Percentiles rank a stretch among this genome's conserved stretches.
Conservation (phyloP, 2,888 invertebrate species). For the Malthinus seriepunctatus region DNA sequence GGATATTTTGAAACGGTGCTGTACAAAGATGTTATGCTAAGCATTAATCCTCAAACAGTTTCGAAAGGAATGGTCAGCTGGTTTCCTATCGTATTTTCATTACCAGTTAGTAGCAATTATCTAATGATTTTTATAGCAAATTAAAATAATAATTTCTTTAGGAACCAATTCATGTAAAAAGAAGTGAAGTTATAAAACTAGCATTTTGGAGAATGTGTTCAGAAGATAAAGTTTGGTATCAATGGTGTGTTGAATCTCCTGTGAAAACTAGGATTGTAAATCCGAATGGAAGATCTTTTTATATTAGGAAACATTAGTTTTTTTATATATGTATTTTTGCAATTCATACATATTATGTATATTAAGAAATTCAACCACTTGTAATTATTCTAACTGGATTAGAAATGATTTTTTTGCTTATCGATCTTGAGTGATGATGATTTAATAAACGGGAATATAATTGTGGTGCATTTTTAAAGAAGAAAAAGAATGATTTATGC, state of each 20-base stretch:
- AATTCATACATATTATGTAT: too few relatives aligned
- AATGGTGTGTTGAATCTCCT: conserved; percentile 81
- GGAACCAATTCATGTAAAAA: conserved; percentile 74
- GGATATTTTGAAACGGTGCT: conserved; percentile 93
- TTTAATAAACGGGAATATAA: too few relatives aligned
- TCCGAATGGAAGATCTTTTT: conserved; percentile 73
- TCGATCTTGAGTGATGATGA: too few relatives aligned
- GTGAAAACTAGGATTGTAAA: conserved; percentile 66
- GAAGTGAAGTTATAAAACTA: conserved; percentile 72
- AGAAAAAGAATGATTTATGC: too few relatives aligned
- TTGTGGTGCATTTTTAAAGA: too few relatives aligned
- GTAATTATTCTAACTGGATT: too few relatives aligned
- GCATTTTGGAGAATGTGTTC: conserved; percentile 87
- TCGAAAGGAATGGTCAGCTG: conserved; percentile 95
- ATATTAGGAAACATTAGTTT: conserved; percentile 56
- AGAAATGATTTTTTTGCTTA: too few relatives aligned
- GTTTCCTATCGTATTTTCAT: conserved; percentile 96
- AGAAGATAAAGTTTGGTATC: conserved; percentile 90
- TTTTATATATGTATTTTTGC: background rate
- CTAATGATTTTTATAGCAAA: background rate
- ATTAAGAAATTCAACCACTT: too few relatives aligned
- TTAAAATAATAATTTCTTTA: conserved; percentile 45
- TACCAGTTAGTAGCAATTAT: conserved; percentile 62
- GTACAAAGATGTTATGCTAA: conserved; percentile 82
- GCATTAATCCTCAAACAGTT: conserved; percentile 88